Evolutionary conservation across 2,888 invertebrate genomes (phyloP), one percentile per base, ranked within the genome.

Genomic region (Drosophila aldrichi): DNA sequence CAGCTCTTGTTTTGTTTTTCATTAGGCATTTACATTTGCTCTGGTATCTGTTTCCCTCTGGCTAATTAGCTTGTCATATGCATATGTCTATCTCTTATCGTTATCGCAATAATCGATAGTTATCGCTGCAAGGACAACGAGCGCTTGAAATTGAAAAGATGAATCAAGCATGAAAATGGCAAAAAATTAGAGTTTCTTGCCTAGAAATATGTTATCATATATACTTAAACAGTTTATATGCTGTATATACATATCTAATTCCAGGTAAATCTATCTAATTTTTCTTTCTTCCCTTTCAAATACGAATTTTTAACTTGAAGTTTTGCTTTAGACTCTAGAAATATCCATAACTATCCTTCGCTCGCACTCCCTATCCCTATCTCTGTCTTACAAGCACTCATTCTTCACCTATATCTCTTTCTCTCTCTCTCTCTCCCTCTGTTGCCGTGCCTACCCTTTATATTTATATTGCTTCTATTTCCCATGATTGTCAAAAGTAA

Each of bases 21-120:
- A 54, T 54, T 54, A 54, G 38, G 7, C 16, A 25, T 8, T 18
- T 40, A 54, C 40, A 54, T 25, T 12, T 10, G 2, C 10, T 25
- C 4, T 44, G 55, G 41, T 32, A 8, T 29, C 55, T 25, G 32
- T 29, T 18, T 43, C 6, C 9, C 14, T 8, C 14, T 6, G 2
- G 18, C 41, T 34, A 56, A 43, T 56, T 43, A 34, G 12, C 43
- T 43, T 60, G 49, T 59, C 34, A 6, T 29, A 7, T 16, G 18
- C 29, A 18, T 12, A 44, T 43, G 36, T 51, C n/a, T 20, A 3
- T 3, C 10, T 43, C 48, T 76, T 68, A 73, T 74, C 74, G 64
- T 46, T 69, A 69, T 61, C 51, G 72, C 34, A 7, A 10, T 20
- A 20, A 76, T 77, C 78, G 74, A 64, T 59, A 66, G 46, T 61